These are phyloP conservation scores for Zelostemma sp. DNA, from an alignment of 1,140 invertebrate genomes.

Conservation along the genomic window DNA sequence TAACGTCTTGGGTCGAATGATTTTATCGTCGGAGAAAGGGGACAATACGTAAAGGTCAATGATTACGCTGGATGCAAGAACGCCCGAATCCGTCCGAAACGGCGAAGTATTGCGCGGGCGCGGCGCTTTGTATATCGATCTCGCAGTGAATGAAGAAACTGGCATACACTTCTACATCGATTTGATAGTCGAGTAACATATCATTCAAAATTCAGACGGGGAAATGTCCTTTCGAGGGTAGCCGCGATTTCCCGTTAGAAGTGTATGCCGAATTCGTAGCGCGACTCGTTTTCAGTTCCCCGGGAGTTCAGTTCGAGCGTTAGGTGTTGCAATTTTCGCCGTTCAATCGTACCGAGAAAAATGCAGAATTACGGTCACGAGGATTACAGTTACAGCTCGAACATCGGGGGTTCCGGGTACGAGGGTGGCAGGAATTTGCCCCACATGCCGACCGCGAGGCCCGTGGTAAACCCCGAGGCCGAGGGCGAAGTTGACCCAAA, in stretches of 20 bases:
- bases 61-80: background rate
- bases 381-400: conserved; percentile 54
- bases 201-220: conserved; percentile 17
- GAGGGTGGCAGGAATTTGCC: conserved; percentile 40
- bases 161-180: conserved; percentile 58
- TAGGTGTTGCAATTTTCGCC: background rate
- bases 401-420: conserved; percentile 10
- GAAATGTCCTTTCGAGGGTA: conserved; percentile 6
- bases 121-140: conserved; percentile 63
- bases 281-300: too few species aligned
- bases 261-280: background rate
- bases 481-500: conserved; percentile 81
- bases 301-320: too few species aligned
- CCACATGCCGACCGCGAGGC: conserved; percentile 67
- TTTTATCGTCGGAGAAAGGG: too few species aligned
- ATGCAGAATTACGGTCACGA: conserved; percentile 64
- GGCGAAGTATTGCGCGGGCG: conserved; percentile 56
- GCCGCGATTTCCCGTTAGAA: background rate
- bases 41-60: background rate
- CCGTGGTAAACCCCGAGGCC: conserved; percentile 81
- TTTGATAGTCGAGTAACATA: conserved; percentile 53
- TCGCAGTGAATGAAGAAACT: conserved; percentile 50
- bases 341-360: background rate
- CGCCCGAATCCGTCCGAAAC: background rate
- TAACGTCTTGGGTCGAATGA: too few species aligned